phyloP scores from a whole-genome alignment of 2,888 invertebrate species.

The Chymomyza procnemis region DNA sequence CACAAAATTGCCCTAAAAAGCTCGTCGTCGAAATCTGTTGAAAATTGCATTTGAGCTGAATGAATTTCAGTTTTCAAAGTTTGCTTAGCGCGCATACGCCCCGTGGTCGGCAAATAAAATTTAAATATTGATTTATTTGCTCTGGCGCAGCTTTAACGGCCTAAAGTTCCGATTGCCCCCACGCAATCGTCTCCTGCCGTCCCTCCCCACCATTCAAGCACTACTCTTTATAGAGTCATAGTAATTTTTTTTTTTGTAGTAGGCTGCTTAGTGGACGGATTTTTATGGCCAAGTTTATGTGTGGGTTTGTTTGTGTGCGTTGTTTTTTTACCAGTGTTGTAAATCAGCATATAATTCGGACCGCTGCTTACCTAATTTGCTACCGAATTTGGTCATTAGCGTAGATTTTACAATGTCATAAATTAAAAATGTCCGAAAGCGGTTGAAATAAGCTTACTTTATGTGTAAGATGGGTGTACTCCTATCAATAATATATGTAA shows the following conservation, averaged over 20 bases:
- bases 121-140: constrained; percentile 53
- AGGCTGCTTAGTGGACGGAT: not conserved
- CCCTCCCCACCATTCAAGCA: not conserved
- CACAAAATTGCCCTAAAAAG: not conserved
- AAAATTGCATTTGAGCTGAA: not conserved
- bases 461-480: not conserved
- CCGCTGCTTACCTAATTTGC: constrained; percentile 40
- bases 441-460: not conserved
- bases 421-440: constrained; percentile 20
- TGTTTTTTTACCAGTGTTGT: constrained; percentile 25
- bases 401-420: constrained; percentile 55
- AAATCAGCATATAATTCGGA: constrained; percentile 39
- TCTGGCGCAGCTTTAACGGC: constrained; percentile 7
- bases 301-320: constrained; percentile 22
- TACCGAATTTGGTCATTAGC: constrained; percentile 59
- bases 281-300: not conserved
- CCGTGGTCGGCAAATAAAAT: constrained; percentile 41
- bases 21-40: constrained; percentile 11
- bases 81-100: constrained; percentile 46
- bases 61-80: not conserved
- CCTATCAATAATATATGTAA: not conserved
- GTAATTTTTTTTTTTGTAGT: not conserved
- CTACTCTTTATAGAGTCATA: not conserved
- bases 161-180: not conserved
- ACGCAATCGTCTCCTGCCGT: not conserved